Evolutionary conservation across 2,888 invertebrate species (phyloP).

Genomic region (Spodoptera exigua): DNA sequence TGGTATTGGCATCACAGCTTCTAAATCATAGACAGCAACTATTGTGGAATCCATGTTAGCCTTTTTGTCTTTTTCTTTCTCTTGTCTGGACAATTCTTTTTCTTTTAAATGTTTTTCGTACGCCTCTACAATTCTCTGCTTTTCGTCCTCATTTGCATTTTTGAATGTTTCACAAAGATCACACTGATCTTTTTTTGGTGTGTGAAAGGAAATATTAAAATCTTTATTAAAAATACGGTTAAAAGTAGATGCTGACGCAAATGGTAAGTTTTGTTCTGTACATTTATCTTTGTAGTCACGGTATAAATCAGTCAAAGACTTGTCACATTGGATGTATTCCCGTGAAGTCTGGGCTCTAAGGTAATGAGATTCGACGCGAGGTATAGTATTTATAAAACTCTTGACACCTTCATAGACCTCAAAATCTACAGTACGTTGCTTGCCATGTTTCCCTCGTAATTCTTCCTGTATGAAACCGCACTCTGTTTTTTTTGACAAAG

Average conservation of each 20-base stretch:
- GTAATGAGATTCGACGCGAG: constrained; percentile 16
- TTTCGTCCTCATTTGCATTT: too few relatives aligned
- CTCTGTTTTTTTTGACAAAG: constrained; percentile 13
- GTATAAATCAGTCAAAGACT: constrained; percentile 52
- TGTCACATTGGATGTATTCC: constrained; percentile 41
- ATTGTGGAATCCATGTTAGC: too few relatives aligned
- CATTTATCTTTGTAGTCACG: constrained; percentile 16
- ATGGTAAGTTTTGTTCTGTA: constrained; percentile 14
- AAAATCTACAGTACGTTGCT: constrained; percentile 9
- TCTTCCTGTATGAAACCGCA: constrained; percentile 21
- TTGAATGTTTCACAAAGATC: too few relatives aligned
- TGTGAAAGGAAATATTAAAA: constrained; percentile 53
- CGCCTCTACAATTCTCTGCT: too few relatives aligned
- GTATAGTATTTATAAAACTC: constrained; percentile 18
- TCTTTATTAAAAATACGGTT: constrained; percentile 52
- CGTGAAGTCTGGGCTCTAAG: constrained; percentile 21
- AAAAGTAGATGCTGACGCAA: constrained; percentile 35
- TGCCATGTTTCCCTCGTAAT: constrained; percentile 20
- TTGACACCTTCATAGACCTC: constrained; percentile 12
- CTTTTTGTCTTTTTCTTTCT: too few relatives aligned
- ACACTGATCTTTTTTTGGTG: constrained; percentile 55
- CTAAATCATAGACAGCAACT: constrained; percentile 6
- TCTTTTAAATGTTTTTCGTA: too few relatives aligned
- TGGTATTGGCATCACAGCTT: constrained; percentile 8
- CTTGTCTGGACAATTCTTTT: too few relatives aligned